Conservation (phyloP, 1,140 invertebrate species). For the Lepidostoma basale region DNA sequence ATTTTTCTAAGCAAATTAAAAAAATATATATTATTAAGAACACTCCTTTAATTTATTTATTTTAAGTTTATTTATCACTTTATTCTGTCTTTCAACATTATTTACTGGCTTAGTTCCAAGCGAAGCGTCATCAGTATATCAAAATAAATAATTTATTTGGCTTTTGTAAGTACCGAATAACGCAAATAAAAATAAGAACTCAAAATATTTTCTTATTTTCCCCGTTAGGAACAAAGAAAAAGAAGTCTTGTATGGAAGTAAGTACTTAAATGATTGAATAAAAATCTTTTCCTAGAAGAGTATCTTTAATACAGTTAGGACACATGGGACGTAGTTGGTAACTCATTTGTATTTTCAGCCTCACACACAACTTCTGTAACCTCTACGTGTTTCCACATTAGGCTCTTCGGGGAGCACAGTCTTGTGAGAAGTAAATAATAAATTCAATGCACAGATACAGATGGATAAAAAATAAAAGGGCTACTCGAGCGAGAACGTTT, state of each 20-base stretch:
- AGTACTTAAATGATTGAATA: conserved; percentile 7
- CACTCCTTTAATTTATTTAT: too few relatives aligned
- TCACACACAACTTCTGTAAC: conserved; percentile 25
- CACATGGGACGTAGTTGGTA: conserved; percentile 28
- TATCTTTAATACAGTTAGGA: background rate
- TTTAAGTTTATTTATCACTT: too few relatives aligned
- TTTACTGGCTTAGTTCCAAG: too few relatives aligned
- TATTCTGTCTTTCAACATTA: too few relatives aligned
- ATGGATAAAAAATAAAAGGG: conserved; percentile 13
- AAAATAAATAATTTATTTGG: too few relatives aligned
- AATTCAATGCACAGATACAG: conserved; percentile 41
- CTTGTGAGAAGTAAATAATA: conserved; percentile 42
- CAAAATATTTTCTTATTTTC: too few relatives aligned
- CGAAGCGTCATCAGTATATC: too few relatives aligned
- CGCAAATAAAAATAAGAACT: too few relatives aligned
- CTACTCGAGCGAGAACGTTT: background rate
- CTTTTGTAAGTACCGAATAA: too few relatives aligned
- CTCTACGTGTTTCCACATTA: conserved; percentile 38
- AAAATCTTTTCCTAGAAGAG: background rate
- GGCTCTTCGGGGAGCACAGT: conserved; percentile 32
- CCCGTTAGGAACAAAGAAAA: background rate
- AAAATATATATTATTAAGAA: too few relatives aligned
- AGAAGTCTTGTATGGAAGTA: background rate
- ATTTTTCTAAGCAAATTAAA: too few relatives aligned
- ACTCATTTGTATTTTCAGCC: conserved; percentile 44